Percentiles rank a stretch among this genome's conserved stretches.
Conservation (phyloP, 2,797 vertebrate genomes). For the Darevskia nairensis region DNA sequence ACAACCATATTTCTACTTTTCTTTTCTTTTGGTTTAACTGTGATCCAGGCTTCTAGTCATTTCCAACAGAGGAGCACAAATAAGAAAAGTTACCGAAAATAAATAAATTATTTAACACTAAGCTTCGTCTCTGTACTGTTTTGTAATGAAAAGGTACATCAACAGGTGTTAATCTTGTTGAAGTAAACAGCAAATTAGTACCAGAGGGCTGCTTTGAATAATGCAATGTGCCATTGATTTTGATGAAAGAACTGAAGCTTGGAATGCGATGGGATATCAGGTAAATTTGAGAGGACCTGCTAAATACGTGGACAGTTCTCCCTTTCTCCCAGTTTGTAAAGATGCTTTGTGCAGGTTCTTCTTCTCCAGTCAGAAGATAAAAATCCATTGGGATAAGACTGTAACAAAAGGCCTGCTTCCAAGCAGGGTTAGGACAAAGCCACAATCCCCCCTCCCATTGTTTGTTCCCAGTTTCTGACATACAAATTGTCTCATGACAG, state of each 20-base stretch:
- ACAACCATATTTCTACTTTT: background rate
- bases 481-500: too few relatives aligned
- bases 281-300: conserved; percentile 16
- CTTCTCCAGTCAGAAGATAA: background rate
- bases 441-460: background rate
- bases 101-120: conserved; percentile 36
- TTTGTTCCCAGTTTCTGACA: background rate
- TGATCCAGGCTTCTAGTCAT: conserved; percentile 43
- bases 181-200: conserved; percentile 51
- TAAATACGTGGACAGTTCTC: background rate
- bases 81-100: conserved; percentile 31
- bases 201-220: conserved; percentile 62
- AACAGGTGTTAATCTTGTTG: conserved; percentile 58
- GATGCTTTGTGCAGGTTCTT: background rate
- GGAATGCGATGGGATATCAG: conserved; percentile 49
- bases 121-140: conserved; percentile 36
- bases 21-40: background rate
- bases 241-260: conserved; percentile 52
- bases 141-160: conserved; percentile 38
- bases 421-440: background rate
- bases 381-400: background rate
- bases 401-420: too few relatives aligned
- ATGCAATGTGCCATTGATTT: conserved; percentile 38
- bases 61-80: conserved; percentile 44
- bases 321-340: background rate